Evolutionary conservation across 2,888 invertebrate genomes (phyloP), one percentile per base, ranked within the genome.

Genomic region (Sphaerophoria rueppellii): DNA sequence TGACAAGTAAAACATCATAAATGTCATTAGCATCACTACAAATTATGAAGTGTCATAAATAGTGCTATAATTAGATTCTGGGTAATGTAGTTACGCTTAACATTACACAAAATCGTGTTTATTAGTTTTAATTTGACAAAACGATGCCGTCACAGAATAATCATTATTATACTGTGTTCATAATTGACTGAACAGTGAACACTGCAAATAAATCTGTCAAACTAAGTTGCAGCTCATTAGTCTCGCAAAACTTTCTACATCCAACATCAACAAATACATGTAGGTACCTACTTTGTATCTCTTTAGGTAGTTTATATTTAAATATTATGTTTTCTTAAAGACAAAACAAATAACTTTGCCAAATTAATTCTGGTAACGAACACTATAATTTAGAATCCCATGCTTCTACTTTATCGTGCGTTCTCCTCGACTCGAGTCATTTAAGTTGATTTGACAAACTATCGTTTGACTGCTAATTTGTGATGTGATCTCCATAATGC

Each of bases 401-500:
- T 52, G 55, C 63, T 14, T 14, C n/a, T 48, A 50, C 52, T 37
- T 67, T 12, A 52, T 52, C 24, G 12, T 54, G 40, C 43, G 24
- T 24, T 50, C 11, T 9, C 2, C 43, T 43, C 9, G 9, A 7
- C 7, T 14, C 9, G 54, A 24, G 40, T 67, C n/a, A 67, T 67
- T 67, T 67, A 67, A 54, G 54, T 54, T 67, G 54, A n/a, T 32
- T 67, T 35, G 24, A 37, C 0, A 24, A 67, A 61, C 74, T 55
- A 74, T 72, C 65, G 37, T 76, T 60, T n/a, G 63, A 60, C 54
- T 46, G 16, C 61, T 60, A 65, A 67, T 75, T 79, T 79, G 54
- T 71, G 67, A 40, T 79, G 54, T 71, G 67, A 40, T 57, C 34
- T 3, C 60, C 35, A 35, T 50, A 35, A 43, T 52, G 58, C 61